A percentile compares a stretch with the other conserved stretches of the same genome.
These are phyloP conservation scores for Megaceryle alcyon DNA, from an alignment of 2,797 vertebrate species.

Conservation along the genomic window DNA sequence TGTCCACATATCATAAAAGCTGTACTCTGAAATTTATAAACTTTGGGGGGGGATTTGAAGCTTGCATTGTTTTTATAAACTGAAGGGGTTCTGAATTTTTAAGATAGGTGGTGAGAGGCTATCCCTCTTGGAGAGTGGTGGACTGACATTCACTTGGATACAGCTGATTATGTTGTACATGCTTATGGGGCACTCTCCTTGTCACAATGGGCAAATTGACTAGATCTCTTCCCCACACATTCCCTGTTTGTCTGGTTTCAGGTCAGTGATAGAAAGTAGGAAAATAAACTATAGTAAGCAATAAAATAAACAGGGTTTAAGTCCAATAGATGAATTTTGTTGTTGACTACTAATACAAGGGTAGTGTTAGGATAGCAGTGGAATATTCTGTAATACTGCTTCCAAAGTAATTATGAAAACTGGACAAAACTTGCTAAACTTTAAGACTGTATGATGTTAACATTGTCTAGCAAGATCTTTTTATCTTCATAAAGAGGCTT, in stretches of 20 bases:
- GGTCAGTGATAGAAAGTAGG: neutral
- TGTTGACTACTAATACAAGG: slow-evolving; percentile 17
- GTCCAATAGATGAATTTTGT: neutral
- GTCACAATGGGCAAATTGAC: neutral
- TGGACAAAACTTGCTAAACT: neutral
- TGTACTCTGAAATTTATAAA: neutral
- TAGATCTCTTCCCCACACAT: neutral
- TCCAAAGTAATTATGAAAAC: slow-evolving; percentile 3
- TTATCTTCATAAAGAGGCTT: neutral
- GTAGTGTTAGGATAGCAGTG: neutral
- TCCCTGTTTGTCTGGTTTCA: neutral
- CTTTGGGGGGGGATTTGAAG: neutral
- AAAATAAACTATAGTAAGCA: neutral
- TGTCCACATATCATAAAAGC: neutral
- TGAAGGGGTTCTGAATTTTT: neutral
- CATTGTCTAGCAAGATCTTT: neutral
- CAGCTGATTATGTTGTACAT: neutral
- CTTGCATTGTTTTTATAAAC: neutral
- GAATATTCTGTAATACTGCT: neutral
- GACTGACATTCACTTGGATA: neutral
- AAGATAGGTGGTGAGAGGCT: neutral
- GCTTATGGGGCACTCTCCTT: neutral
- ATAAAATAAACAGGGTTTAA: neutral
- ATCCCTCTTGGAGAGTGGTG: neutral
- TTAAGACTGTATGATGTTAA: neutral